Evolutionary conservation across 2,113 vertebrate genomes (phyloP), one percentile per base, ranked within the genome.

Genomic region (Pterophyllum scalare): DNA sequence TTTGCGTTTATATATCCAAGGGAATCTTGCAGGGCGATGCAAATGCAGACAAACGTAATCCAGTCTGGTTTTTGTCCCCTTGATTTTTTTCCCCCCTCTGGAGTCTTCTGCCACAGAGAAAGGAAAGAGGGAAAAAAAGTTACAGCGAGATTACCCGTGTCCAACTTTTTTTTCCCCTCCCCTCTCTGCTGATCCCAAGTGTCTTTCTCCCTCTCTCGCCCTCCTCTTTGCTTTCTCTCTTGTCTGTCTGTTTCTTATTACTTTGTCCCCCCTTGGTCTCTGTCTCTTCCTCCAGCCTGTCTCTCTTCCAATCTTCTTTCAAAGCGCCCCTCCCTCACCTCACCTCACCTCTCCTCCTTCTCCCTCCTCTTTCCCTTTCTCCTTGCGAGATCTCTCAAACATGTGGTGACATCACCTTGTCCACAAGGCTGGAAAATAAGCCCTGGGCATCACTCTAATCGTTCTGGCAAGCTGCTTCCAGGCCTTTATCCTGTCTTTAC

Each of bases 111-210:
- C 70, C 79, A 83, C 79, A 56, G 80, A 88, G 87, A 91, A 76
- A 90, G 80, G 60, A 90, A 87, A 82, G 81, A 77, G 80, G 38
- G 62, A 77, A 81, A 90, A 85, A 94, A 94, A 94, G 92, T 95
- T 94, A 59, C 40, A 43, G 75, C 46, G 46, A 67, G 81, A 88
- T 89, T 91, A 85, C 81, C 86, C 62, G 89, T 85, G 92, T 92
- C 89, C 86, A 95, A 94, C 91, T 96, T 94, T 89, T 89, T 22
- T 72, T 54, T 85, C 88, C 81, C 90, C 91, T 91, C 91, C 93
- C 91, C 93, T 91, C 75, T 81, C 75, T 74, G 26, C 80, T 46
- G 70, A 76, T 84, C 88, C 67, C 77, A 20, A 78, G 26, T 81
- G 81, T 72, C 54, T 79, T 20, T 58, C 81, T 59, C 61, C 81